These are phyloP conservation scores for Neopelma chrysocephalum DNA, from an alignment of 2,797 vertebrate species.

Conservation along the genomic window DNA sequence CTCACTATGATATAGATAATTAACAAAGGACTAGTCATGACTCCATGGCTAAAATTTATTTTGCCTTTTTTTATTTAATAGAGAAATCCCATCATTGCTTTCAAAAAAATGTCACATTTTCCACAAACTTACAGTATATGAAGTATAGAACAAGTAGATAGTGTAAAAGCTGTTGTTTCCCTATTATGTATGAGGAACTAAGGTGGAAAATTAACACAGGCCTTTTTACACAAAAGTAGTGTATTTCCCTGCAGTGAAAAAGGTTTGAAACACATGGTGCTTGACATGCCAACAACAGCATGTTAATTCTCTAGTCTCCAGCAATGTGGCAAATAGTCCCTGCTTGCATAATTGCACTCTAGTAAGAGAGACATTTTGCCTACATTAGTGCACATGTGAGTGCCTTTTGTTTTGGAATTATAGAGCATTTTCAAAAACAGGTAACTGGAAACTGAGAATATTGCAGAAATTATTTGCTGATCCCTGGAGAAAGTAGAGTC, in stretches of 20 bases:
- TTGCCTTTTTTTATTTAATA: neutral
- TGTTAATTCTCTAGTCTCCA: neutral
- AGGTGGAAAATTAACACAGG: neutral
- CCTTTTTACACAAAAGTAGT: neutral
- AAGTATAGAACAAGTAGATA: neutral
- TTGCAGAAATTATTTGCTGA: constrained; percentile 48
- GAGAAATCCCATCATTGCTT: neutral
- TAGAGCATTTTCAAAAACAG: constrained; percentile 23
- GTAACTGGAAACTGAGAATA: constrained; percentile 35
- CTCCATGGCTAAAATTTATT: neutral
- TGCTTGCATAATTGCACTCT: neutral
- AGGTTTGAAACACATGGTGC: neutral
- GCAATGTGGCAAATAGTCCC: neutral
- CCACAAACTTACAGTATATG: neutral
- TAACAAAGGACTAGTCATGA: neutral
- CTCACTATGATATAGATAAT: neutral
- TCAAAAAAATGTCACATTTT: neutral
- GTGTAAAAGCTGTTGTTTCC: neutral
- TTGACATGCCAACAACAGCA: constrained; percentile 8
- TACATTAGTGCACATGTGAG: neutral
- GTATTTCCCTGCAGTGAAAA: neutral
- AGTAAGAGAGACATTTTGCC: neutral
- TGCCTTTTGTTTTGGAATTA: constrained; percentile 33
- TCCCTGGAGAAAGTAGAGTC: constrained; percentile 38
- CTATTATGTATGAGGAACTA: neutral